A percentile compares a stretch with the other conserved stretches of the same genome.
Conservation (phyloP, 2,113 vertebrate genomes). For the Parotia lawesii region DNA sequence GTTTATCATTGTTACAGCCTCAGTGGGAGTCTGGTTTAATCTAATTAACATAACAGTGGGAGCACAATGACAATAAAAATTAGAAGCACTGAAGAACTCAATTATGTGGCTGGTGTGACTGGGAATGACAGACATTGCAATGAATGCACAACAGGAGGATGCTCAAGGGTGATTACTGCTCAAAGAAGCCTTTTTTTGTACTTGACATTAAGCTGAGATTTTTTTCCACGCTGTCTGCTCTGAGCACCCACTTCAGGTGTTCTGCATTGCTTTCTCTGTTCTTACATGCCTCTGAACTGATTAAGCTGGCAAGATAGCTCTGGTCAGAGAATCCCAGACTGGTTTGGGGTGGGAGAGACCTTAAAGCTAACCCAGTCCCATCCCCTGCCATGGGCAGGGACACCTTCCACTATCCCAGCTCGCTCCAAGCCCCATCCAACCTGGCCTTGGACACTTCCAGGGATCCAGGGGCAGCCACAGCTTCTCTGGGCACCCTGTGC, state of each 20-base stretch:
- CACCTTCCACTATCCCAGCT: background rate
- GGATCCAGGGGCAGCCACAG: background rate
- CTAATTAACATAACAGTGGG: constrained; percentile 22
- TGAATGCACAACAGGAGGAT: background rate
- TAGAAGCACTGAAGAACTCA: background rate
- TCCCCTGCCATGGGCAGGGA: background rate
- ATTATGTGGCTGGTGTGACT: background rate
- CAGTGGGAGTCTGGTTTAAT: constrained; percentile 19
- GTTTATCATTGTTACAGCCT: constrained; percentile 13
- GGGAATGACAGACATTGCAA: background rate
- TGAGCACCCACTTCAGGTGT: background rate
- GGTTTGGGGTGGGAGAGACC: background rate
- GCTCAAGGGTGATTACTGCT: background rate
- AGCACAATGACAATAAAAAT: constrained; percentile 10
- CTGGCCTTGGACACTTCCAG: background rate
- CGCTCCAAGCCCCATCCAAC: background rate
- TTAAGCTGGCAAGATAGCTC: background rate
- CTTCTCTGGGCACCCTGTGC: background rate
- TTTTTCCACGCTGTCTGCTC: background rate
- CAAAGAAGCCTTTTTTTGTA: background rate
- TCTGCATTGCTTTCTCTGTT: background rate
- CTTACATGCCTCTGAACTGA: background rate
- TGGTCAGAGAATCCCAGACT: background rate
- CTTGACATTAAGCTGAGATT: background rate
- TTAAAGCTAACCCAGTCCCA: background rate